Percentiles rank a stretch among this genome's conserved stretches.
These are phyloP conservation scores for Lacanobia oleracea DNA, from an alignment of 2,888 invertebrate genomes.

Conservation along the genomic window DNA sequence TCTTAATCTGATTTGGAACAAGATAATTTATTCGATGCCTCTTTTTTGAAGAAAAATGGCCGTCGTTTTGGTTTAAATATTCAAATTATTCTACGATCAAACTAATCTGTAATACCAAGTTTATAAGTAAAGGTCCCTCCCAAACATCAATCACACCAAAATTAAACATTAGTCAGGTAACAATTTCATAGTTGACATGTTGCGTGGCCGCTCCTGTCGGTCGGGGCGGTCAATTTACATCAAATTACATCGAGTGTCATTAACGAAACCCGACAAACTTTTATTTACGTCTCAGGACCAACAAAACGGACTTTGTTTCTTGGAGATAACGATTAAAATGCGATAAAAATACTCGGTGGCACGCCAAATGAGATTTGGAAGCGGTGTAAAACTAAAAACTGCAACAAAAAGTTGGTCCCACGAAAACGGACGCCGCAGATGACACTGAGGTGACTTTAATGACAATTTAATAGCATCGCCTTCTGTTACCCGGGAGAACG, in stretches of 20 bases:
- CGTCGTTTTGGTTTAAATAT: conserved; percentile 13
- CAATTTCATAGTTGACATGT: conserved; percentile 89
- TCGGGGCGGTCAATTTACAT: conserved; percentile 86
- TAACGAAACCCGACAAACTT: conserved; percentile 81
- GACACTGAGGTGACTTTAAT: conserved; percentile 89
- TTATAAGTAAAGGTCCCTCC: conserved; percentile 48
- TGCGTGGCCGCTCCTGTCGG: conserved; percentile 84
- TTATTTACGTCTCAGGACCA: conserved; percentile 60
- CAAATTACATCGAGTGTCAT: conserved; percentile 88
- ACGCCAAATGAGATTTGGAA: conserved; percentile 61
- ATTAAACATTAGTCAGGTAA: conserved; percentile 82
- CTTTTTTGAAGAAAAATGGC: conserved; percentile 31
- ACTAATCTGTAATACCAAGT: conserved; percentile 35
- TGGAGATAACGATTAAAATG: conserved; percentile 73
- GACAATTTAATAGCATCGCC: conserved; percentile 90
- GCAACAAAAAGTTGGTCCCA: conserved; percentile 87
- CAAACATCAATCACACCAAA: conserved; percentile 82
- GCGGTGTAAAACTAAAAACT: conserved; percentile 85
- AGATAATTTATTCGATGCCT: conserved; percentile 54
- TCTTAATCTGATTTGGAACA: conserved; percentile 73
- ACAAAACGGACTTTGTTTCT: conserved; percentile 67
- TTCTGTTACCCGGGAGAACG: conserved; percentile 83
- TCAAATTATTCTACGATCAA: conserved; percentile 48
- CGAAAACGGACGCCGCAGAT: conserved; percentile 86
- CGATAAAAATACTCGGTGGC: conserved; percentile 57